Percentiles rank a stretch among this genome's conserved stretches.
Evolutionary conservation across 2,797 vertebrate genomes (phyloP).

Genomic region (Eurystomus glaucurus): DNA sequence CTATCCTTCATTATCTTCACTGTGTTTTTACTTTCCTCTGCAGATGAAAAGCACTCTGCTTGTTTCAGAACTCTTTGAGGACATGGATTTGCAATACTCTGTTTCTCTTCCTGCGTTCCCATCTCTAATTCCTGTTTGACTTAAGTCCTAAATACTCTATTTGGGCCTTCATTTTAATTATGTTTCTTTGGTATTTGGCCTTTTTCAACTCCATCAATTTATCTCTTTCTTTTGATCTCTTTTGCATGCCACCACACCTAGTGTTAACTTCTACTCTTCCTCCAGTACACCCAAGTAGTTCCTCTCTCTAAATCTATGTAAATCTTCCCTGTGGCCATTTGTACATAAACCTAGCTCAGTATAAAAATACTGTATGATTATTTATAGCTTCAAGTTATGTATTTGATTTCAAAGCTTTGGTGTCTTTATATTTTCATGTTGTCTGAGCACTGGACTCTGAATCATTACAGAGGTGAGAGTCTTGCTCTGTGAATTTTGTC

Average conservation of each 20-base stretch:
- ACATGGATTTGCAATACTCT: neutral
- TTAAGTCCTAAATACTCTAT: neutral
- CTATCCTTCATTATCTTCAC: neutral
- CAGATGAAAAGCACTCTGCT: neutral
- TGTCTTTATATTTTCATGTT: neutral
- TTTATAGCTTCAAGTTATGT: neutral
- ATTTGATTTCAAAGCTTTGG: neutral
- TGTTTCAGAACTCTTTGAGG: neutral
- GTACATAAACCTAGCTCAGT: neutral
- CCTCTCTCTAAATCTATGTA: constrained; percentile 25
- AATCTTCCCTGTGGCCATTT: constrained; percentile 29
- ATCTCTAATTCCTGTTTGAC: neutral
- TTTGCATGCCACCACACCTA: constrained; percentile 19
- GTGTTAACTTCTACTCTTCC: constrained; percentile 53
- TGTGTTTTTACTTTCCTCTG: neutral
- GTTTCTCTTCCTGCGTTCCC: neutral
- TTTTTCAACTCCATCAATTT: neutral
- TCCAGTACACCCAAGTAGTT: neutral
- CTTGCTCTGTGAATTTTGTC: neutral
- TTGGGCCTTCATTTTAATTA: neutral
- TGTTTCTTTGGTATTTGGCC: neutral
- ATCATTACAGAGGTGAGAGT: neutral
- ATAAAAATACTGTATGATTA: neutral
- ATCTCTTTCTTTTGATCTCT: neutral
- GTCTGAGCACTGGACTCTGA: neutral